Evolutionary conservation across 2,113 vertebrate species (phyloP).

Genomic region (Motacilla alba): DNA sequence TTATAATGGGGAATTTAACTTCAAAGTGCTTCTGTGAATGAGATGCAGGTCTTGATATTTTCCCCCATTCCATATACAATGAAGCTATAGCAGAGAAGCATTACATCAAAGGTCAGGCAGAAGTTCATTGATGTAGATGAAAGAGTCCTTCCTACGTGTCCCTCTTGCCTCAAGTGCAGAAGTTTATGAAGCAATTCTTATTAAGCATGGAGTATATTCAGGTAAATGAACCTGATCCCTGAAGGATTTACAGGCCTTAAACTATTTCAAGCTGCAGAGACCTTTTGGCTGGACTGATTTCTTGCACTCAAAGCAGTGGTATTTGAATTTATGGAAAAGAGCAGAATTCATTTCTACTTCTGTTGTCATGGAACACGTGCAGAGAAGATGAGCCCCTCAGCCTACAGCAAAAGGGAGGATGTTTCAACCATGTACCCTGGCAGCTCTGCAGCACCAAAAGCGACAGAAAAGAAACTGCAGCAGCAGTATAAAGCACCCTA

Average conservation of each 20-base stretch:
- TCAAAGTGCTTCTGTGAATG: constrained; percentile 17
- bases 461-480: not conserved
- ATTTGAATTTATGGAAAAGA: not conserved
- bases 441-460: not conserved
- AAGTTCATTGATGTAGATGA: not conserved
- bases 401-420: not conserved
- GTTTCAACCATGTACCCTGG: not conserved
- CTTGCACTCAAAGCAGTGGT: not conserved
- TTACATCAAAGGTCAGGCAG: constrained; percentile 2
- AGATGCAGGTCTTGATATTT: constrained; percentile 12
- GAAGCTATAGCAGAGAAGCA: not conserved
- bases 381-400: not conserved
- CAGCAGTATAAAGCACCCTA: not conserved
- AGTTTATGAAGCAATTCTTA: not conserved
- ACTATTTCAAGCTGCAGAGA: not conserved
- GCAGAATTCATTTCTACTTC: not conserved
- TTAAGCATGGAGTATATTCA: not conserved
- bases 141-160: not conserved
- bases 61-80: not conserved
- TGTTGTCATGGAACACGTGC: accelerated
- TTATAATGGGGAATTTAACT: constrained; percentile 20
- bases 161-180: not conserved
- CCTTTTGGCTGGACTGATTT: not conserved
- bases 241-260: constrained; percentile 5
- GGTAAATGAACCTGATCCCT: not conserved